Evolutionary conservation across 1,140 invertebrate species (phyloP).

Genomic region (Oryctes rhinoceros): DNA sequence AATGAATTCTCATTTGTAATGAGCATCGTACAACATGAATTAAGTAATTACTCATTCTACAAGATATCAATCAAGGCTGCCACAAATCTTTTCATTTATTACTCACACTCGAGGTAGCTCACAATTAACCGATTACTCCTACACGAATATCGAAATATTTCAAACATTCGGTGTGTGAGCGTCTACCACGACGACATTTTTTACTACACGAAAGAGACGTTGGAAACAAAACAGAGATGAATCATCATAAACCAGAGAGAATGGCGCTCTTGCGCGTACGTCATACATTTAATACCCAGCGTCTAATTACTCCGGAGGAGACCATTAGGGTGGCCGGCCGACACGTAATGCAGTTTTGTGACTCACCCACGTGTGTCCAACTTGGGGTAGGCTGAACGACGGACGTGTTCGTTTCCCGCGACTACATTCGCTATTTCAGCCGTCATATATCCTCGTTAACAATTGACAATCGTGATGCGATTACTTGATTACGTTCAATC

Average conservation of each 20-base stretch:
- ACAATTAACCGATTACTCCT: neutral
- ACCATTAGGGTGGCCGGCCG: neutral
- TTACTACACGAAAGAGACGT: neutral
- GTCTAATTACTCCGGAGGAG: conserved; percentile 2
- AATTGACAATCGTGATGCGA: conserved; percentile 21
- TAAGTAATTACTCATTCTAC: neutral
- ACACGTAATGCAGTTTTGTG: conserved; percentile 4
- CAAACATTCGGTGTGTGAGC: neutral
- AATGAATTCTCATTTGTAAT: neutral
- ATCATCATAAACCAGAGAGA: neutral
- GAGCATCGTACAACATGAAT: neutral
- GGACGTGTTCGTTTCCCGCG: neutral
- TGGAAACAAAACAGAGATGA: neutral
- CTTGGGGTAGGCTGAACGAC: conserved; percentile 13
- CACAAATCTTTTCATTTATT: neutral
- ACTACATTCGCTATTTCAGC: neutral
- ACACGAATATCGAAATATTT: conserved; percentile 9
- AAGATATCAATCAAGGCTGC: neutral
- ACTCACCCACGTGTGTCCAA: neutral
- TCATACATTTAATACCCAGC: neutral
- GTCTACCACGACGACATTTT: neutral
- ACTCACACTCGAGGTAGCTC: neutral
- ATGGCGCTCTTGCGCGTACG: neutral
- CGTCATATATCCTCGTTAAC: neutral
- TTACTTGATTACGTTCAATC: conserved; percentile 5